Conservation (phyloP, 2,888 invertebrate genomes). For the Aelia acuminata region DNA sequence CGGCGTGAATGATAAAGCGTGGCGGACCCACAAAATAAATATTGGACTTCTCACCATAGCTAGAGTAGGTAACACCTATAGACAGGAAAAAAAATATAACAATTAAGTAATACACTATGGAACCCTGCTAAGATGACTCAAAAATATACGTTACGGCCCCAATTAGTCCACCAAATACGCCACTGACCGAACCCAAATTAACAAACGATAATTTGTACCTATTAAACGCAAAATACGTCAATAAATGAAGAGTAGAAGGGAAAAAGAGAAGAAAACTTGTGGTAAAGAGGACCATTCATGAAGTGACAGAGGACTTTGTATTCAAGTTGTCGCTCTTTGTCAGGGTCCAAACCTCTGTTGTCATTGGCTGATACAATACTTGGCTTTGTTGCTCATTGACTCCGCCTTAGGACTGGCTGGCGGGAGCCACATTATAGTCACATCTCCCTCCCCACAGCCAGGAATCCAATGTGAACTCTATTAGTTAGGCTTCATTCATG, state of each 20-base stretch:
- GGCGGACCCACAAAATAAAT: too few species aligned
- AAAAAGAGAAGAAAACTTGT: neutral
- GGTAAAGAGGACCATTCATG: neutral
- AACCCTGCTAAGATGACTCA: too few species aligned
- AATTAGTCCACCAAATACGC: too few species aligned
- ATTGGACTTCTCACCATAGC: too few species aligned
- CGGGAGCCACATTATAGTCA: neutral
- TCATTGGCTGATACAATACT: slow-evolving; percentile 46
- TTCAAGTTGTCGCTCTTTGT: slow-evolving; percentile 55
- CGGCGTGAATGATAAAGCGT: too few species aligned
- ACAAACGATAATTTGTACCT: too few species aligned
- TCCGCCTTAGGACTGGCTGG: slow-evolving; percentile 16
- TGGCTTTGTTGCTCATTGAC: slow-evolving; percentile 38
- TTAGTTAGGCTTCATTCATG: neutral
- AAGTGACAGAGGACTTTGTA: slow-evolving; percentile 1
- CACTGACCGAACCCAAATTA: too few species aligned
- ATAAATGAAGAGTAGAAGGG: neutral
- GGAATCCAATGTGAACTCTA: slow-evolving; percentile 14
- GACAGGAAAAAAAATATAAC: too few species aligned
- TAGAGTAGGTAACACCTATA: too few species aligned
- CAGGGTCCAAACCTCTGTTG: slow-evolving; percentile 35
- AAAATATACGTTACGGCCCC: too few species aligned
- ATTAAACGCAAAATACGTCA: neutral
- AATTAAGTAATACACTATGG: too few species aligned
- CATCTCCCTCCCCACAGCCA: neutral